Conservation (phyloP, 1,140 invertebrate species). For the Dufourea novaeangliae region DNA sequence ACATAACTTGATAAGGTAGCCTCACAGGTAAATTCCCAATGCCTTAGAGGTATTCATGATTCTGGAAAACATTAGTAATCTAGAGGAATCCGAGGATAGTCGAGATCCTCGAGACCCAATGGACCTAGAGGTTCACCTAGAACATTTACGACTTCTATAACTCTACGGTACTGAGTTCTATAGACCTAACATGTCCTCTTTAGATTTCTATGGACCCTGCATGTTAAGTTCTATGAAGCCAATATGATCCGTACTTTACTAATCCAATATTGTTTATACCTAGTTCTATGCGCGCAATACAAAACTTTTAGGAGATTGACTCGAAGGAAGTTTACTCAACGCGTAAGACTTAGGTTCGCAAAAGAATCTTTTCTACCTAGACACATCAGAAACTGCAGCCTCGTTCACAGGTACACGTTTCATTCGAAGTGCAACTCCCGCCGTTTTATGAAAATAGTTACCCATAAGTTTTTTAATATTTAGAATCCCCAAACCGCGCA, state of each 20-base stretch:
- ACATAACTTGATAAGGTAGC: too few relatives aligned
- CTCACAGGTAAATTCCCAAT: too few relatives aligned
- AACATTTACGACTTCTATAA: background rate
- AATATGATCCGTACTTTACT: background rate
- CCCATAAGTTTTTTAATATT: slow-evolving; percentile 64
- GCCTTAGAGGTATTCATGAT: too few relatives aligned
- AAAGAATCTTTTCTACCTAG: background rate
- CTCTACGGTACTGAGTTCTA: background rate
- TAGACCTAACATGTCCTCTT: too few relatives aligned
- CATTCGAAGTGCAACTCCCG: slow-evolving; percentile 54
- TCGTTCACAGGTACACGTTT: background rate
- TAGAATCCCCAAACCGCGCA: slow-evolving; percentile 22
- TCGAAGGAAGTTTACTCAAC: background rate
- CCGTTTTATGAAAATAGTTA: slow-evolving; percentile 65
- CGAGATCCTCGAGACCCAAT: too few relatives aligned
- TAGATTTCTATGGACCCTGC: background rate
- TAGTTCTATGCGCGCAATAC: background rate
- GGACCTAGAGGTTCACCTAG: too few relatives aligned
- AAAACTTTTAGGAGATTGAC: background rate
- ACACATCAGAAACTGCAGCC: background rate
- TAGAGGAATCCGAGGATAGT: too few relatives aligned
- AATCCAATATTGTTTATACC: background rate
- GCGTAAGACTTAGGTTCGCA: background rate
- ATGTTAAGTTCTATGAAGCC: background rate
- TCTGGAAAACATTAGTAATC: too few relatives aligned